A percentile compares a stretch with the other conserved stretches of the same genome.
Conservation (phyloP, 2,797 vertebrate species). For the Australoheros facetus region DNA sequence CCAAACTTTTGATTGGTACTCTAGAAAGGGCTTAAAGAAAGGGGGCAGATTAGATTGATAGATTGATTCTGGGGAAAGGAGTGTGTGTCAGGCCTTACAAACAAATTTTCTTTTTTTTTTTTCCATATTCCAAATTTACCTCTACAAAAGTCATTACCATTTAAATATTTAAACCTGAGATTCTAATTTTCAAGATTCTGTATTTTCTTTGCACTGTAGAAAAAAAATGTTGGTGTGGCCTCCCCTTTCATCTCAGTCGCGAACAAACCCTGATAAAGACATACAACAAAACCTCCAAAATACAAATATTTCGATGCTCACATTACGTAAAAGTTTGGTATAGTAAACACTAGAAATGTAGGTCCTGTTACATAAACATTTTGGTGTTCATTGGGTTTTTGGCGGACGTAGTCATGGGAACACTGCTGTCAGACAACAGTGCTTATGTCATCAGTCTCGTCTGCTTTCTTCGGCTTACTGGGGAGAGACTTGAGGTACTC, state of each 20-base stretch:
- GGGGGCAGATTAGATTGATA: neutral
- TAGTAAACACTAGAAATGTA: slow-evolving; percentile 60
- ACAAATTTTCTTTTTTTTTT: slow-evolving; percentile 28
- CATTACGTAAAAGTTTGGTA: slow-evolving; percentile 49
- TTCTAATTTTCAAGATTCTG: slow-evolving; percentile 62
- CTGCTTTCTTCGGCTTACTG: slow-evolving; percentile 97
- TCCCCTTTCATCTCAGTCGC: slow-evolving; percentile 17
- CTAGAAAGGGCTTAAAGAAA: no score
- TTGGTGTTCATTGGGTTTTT: slow-evolving; percentile 34
- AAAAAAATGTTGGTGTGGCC: slow-evolving; percentile 46
- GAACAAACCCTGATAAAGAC: slow-evolving; percentile 47
- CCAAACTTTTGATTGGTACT: no score
- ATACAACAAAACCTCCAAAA: slow-evolving; percentile 49
- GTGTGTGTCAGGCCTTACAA: slow-evolving; percentile 32
- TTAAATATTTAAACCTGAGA: slow-evolving; percentile 81
- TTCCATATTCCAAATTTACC: slow-evolving; percentile 52
- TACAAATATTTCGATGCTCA: slow-evolving; percentile 56
- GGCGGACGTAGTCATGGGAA: neutral
- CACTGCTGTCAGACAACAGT: slow-evolving; percentile 89
- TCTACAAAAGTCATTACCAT: slow-evolving; percentile 47
- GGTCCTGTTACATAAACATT: slow-evolving; percentile 55
- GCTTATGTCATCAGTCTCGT: slow-evolving; percentile 95
- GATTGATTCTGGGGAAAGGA: neutral
- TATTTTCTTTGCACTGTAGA: slow-evolving; percentile 34
- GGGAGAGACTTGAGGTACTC: slow-evolving; percentile 99